Evolutionary conservation across 2,113 vertebrate species (phyloP).

Genomic region (Vimba vimba): DNA sequence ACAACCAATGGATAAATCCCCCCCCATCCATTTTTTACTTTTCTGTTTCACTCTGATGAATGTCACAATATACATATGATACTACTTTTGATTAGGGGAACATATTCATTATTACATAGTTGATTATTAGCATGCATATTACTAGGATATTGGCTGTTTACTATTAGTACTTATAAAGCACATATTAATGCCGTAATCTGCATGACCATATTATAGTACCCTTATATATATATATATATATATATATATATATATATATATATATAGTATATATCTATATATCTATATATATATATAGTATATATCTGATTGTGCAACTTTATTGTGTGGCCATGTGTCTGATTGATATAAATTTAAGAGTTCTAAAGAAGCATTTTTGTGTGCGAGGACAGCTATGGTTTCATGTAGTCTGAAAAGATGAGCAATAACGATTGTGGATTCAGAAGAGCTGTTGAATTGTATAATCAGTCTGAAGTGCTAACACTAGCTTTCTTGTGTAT

Average conservation of each 20-base stretch:
- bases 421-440: neutral
- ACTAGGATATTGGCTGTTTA: no score
- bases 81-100: no score
- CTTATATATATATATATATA: no score
- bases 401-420: neutral
- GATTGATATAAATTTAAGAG: neutral
- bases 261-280: no score
- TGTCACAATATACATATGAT: neutral
- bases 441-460: neutral
- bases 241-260: no score
- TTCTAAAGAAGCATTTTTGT: neutral
- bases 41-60: neutral
- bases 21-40: neutral
- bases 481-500: neutral
- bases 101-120: no score
- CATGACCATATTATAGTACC: no score
- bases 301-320: no score
- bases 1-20: neutral
- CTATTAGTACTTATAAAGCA: no score
- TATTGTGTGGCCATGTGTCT: neutral
- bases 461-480: neutral
- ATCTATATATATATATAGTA: no score
- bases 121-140: no score
- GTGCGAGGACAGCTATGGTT: neutral
- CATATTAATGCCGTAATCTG: no score